A percentile compares a stretch with the other conserved stretches of the same genome.
Evolutionary conservation across 92 coral and sea anemone genomes (phyloP).

Genomic region (Galaxea fascicularis): DNA sequence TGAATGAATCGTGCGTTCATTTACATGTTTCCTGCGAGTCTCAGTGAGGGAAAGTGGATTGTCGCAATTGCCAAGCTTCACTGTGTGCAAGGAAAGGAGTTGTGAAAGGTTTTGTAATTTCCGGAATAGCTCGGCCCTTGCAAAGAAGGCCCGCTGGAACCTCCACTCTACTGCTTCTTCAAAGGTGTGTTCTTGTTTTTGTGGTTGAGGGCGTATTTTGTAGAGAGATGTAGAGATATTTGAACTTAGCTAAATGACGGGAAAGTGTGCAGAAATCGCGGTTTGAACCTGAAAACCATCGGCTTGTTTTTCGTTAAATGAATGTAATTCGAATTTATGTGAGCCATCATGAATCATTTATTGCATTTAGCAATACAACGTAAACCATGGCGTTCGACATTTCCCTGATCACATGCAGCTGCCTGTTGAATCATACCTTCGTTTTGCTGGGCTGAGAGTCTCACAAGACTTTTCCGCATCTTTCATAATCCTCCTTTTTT

Average conservation of each 20-base stretch:
- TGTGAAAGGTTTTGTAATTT: constrained; percentile 48
- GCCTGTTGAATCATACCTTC: constrained; percentile 14
- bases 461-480: not conserved
- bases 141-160: constrained; percentile 24
- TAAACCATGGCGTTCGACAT: constrained; percentile 40
- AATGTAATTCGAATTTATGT: constrained; percentile 63
- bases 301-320: constrained; percentile 62
- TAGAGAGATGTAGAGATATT: not conserved
- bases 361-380: constrained; percentile 51
- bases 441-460: constrained; percentile 2
- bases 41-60: constrained; percentile 19
- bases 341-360: constrained; percentile 58
- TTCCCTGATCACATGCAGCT: constrained; percentile 21
- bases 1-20: constrained; percentile 32
- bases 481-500: not conserved
- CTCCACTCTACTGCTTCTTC: not conserved
- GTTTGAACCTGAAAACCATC: constrained; percentile 41
- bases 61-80: not conserved
- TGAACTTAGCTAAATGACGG: constrained; percentile 13
- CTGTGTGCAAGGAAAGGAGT: constrained; percentile 2
- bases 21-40: constrained; percentile 12
- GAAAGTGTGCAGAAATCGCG: not conserved
- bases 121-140: constrained; percentile 38
- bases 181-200: constrained; percentile 35
- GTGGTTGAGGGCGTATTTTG: not conserved